Base-by-base conservation (phyloP, 2,797 vertebrate genomes). In the Danio kyathit region DNA sequence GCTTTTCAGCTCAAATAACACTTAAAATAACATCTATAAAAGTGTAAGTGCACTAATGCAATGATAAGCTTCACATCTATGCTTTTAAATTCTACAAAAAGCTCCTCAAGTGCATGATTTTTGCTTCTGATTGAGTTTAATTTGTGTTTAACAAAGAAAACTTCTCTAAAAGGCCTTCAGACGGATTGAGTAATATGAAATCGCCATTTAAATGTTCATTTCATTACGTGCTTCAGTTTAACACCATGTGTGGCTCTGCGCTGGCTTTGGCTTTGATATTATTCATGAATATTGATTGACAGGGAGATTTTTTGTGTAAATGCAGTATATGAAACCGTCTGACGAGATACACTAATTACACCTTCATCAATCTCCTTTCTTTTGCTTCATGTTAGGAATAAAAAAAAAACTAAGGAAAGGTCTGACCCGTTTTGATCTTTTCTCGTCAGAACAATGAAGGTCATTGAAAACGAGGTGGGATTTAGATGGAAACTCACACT, bases 361-460 rank as follows among this genome's bases (percentile, higher is more conserved):
- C 69, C 43, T 81, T 81, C 51, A 84, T 86, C 66, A 76, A 44
- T 51, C 21, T 66, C 60, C 70, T 67, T 65, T 75, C 59, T 52
- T 59, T 77, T 43, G 77, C 76, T 48, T 64, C 70, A 41, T 3
- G 10, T 46, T 54, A 76, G 5, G 7, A 21, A 3, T 19, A 46
- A 75, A 38, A 64, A 21, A 38, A 46, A 75, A 44, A 59, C 40
- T 41, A 43, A 66, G 61, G 40, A 64, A 29, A 52, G 81, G 17
- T 60, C 57, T 73, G 87, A 86, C 89, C 89, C 57, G 59, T 79
- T 87, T 87, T 73, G 84, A 91, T 89, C 84, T 85, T 44, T 81
- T 76, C 83, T 87, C 90, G 90, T 93, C 90, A 90, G 88, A 92
- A 91, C 86, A 90, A 90, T 88, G 90, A 93, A 93, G 90, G 92